phyloP scores from a whole-genome alignment of 2,888 invertebrate species.

The Thymelicus lineola region DNA sequence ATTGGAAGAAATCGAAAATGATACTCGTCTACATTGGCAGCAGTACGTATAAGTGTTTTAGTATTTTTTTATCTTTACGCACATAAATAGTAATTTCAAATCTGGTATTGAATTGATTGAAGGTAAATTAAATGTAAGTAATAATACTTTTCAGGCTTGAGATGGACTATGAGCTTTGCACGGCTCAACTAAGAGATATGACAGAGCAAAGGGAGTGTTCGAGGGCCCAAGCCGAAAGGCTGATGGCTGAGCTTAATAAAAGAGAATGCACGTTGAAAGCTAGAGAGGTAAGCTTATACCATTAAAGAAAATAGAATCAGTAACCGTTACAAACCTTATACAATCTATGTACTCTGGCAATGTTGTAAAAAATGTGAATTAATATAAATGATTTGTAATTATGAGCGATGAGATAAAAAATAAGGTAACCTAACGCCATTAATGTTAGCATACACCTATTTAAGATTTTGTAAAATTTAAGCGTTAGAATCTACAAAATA shows the following conservation, averaged over 20 bases:
- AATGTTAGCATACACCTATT: no score
- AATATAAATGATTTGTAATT: no score
- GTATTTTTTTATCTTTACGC: no score
- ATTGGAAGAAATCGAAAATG: conserved; percentile 91
- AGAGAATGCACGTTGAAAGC: conserved; percentile 80
- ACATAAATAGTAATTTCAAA: no score
- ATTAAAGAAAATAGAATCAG: no score
- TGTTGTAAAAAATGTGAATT: no score
- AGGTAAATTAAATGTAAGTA: background rate
- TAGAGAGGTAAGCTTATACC: conserved; percentile 71
- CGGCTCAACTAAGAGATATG: conserved; percentile 85
- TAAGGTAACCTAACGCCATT: no score
- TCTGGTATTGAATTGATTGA: background rate
- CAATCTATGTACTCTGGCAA: no score
- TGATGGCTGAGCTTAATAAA: conserved; percentile 67
- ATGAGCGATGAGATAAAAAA: no score
- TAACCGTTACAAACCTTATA: no score
- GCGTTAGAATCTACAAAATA: no score
- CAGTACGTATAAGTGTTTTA: conserved; percentile 66
- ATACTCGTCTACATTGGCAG: conserved; percentile 87
- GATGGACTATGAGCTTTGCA: conserved; percentile 86
- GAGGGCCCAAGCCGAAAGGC: conserved; percentile 76
- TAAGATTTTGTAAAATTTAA: no score
- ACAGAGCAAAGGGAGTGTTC: conserved; percentile 84
- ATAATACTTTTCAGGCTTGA: conserved; percentile 74